Conservation (phyloP, 64 coral and sea anemone genomes). For the Hydrozoanthus tunicans region DNA sequence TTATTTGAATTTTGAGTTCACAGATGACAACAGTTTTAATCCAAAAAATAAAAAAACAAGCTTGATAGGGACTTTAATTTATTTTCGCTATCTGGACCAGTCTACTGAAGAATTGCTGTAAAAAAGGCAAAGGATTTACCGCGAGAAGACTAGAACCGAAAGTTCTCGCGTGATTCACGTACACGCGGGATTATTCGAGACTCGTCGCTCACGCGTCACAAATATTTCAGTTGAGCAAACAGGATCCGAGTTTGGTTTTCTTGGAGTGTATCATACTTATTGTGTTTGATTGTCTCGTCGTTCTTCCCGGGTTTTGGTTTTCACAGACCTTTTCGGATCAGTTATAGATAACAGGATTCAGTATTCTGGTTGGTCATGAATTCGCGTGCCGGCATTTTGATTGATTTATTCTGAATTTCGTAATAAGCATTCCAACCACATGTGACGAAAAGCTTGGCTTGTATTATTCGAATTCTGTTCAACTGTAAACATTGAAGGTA, state of each 20-base stretch:
- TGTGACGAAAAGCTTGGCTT: not conserved
- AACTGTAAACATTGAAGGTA: conserved; percentile 44
- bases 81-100: no score
- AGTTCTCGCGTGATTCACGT: not conserved
- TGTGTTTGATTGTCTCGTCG: not conserved
- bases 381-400: not conserved
- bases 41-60: no score
- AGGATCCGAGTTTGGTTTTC: not conserved
- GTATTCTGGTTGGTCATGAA: not conserved
- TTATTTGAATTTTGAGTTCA: no score
- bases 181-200: not conserved
- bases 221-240: conserved; percentile 38
- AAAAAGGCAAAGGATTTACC: not conserved
- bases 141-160: not conserved
- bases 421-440: conserved; percentile 50
- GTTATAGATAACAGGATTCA: not conserved
- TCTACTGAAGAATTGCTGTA: not conserved
- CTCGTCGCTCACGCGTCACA: not conserved
- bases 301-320: not conserved
- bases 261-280: not conserved
- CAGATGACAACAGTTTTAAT: no score
- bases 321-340: not conserved
- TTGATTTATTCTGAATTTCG: conserved; percentile 32
- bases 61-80: no score
- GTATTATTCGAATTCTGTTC: conserved; percentile 45